Evolutionary conservation across 1,140 invertebrate genomes (phyloP).

Genomic region (Arctopsyche grandis): DNA sequence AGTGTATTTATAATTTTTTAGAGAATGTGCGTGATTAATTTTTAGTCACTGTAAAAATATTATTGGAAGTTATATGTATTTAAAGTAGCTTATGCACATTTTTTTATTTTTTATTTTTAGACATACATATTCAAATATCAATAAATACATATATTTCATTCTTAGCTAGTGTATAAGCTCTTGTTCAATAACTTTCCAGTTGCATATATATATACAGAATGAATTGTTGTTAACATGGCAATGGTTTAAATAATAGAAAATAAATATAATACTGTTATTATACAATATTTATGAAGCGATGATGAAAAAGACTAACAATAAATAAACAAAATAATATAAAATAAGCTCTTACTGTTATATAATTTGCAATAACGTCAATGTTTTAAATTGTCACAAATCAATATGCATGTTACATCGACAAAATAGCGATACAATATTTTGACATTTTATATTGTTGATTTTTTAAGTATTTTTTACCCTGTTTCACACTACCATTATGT

Average conservation of each 20-base stretch:
- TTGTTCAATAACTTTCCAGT: background rate
- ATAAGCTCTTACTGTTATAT: slow-evolving; percentile 25
- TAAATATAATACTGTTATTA: too few relatives aligned
- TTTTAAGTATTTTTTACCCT: slow-evolving; percentile 37
- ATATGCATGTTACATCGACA: slow-evolving; percentile 19
- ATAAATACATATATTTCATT: background rate
- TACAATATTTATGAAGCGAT: background rate
- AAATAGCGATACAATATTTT: slow-evolving; percentile 19
- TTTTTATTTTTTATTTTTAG: background rate
- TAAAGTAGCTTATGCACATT: background rate
- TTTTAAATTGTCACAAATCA: slow-evolving; percentile 32
- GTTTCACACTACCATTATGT: slow-evolving; percentile 50
- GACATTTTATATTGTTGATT: slow-evolving; percentile 27
- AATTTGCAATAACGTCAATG: background rate
- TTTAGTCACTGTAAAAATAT: too few relatives aligned
- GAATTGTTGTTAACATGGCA: too few relatives aligned
- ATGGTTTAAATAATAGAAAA: too few relatives aligned
- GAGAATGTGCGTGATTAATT: too few relatives aligned
- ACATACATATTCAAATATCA: background rate
- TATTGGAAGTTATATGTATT: slow-evolving; percentile 6
- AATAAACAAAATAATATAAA: background rate
- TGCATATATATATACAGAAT: background rate
- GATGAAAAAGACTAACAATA: background rate
- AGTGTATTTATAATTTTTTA: too few relatives aligned
- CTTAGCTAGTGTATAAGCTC: slow-evolving; percentile 20